Evolutionary conservation across 2,888 invertebrate genomes (phyloP).

Genomic region (Tetranychus truncatus): DNA sequence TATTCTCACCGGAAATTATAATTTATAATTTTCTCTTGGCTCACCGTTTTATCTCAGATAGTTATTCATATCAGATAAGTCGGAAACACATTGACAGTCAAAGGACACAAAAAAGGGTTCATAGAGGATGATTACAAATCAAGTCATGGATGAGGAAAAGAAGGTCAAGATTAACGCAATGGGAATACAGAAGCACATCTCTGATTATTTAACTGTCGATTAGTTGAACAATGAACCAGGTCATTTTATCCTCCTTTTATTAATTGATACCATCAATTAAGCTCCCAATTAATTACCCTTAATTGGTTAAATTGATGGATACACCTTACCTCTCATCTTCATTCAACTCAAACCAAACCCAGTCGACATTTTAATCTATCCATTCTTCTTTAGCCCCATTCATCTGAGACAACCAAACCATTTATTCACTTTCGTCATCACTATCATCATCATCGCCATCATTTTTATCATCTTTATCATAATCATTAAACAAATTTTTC

Average conservation of each 20-base stretch:
- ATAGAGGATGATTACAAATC: background rate
- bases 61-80: too few relatives aligned
- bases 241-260: background rate
- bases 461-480: background rate
- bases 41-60: too few relatives aligned
- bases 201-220: background rate
- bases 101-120: background rate
- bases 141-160: background rate
- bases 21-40: background rate
- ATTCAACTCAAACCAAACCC: background rate
- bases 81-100: too few relatives aligned
- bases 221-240: background rate
- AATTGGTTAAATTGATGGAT: background rate
- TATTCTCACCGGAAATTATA: background rate
- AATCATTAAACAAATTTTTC: background rate
- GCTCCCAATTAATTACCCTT: background rate
- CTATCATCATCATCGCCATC: background rate
- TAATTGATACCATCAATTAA: background rate
- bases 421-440: background rate
- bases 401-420: too few relatives aligned
- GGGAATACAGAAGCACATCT: background rate
- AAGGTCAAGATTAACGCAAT: background rate
- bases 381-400: too few relatives aligned
- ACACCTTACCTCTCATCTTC: background rate
- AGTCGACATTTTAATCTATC: background rate